phyloP scores from a whole-genome alignment of 2,888 invertebrate species.

The Eilema sororculum region DNA sequence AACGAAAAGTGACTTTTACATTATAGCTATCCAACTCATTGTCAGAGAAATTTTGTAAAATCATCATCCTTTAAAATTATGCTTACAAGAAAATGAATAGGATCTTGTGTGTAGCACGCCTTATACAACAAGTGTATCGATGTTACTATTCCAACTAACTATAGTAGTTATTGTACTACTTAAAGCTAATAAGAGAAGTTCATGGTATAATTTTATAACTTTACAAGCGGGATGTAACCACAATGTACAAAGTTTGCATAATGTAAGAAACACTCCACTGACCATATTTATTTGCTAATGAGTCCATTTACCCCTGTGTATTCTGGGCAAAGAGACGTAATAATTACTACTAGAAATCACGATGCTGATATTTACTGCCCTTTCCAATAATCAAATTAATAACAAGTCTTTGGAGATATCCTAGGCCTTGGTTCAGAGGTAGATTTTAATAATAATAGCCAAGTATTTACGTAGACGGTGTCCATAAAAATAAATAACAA shows the following conservation, averaged over 20 bases:
- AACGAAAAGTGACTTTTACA: too few relatives aligned
- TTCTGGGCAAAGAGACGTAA: neutral
- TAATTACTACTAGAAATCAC: neutral
- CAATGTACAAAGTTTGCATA: neutral
- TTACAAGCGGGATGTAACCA: slow-evolving; percentile 1
- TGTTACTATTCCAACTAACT: neutral
- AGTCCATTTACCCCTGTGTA: neutral
- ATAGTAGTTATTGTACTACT: neutral
- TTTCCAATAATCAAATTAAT: too few relatives aligned
- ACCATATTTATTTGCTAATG: slow-evolving; percentile 3
- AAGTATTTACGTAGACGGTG: too few relatives aligned
- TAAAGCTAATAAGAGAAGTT: neutral
- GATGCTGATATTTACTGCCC: neutral
- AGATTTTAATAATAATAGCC: neutral
- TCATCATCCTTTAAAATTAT: neutral
- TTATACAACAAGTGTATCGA: neutral
- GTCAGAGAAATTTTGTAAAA: neutral
- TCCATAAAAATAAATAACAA: neutral
- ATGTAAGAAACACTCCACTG: slow-evolving; percentile 7
- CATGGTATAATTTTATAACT: neutral
- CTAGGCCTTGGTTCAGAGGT: neutral
- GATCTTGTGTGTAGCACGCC: too few relatives aligned
- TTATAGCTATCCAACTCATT: too few relatives aligned
- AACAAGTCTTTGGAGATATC: neutral
- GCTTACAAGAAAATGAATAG: neutral